A percentile compares a stretch with the other conserved stretches of the same genome.
Evolutionary conservation across 2,888 invertebrate genomes (phyloP).

Genomic region (Seira musarum): DNA sequence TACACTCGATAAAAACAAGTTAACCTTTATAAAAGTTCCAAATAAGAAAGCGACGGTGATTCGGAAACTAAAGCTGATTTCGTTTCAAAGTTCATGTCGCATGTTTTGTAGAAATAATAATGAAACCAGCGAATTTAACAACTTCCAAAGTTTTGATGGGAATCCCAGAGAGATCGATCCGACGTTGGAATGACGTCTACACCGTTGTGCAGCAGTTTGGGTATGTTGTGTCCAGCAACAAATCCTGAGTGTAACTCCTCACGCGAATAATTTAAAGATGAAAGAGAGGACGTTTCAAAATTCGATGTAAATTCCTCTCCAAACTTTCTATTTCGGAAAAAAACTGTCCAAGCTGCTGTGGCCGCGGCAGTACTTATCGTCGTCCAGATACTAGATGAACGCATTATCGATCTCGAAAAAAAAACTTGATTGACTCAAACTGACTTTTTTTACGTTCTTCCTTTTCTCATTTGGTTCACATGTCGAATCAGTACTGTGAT

Average conservation of each 20-base stretch:
- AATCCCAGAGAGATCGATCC: not conserved
- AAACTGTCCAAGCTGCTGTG: slow-evolving; percentile 28
- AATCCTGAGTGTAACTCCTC: not conserved
- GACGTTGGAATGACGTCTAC: not conserved
- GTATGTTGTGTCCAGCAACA: no score
- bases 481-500: not conserved
- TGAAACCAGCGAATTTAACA: not conserved
- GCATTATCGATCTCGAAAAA: slow-evolving; percentile 38
- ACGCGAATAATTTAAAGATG: slow-evolving; percentile 9
- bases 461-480: not conserved
- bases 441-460: not conserved
- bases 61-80: no score
- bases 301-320: not conserved
- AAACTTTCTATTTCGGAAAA: slow-evolving; percentile 11
- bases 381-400: slow-evolving; percentile 20
- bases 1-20: no score
- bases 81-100: not conserved
- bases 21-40: no score
- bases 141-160: not conserved
- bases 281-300: no score
- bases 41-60: no score
- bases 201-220: not conserved
- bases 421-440: not conserved
- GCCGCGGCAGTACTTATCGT: slow-evolving; percentile 24
- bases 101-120: not conserved